phyloP scores from a whole-genome alignment of 2,888 invertebrate species.

The Eristalis intricaria region DNA sequence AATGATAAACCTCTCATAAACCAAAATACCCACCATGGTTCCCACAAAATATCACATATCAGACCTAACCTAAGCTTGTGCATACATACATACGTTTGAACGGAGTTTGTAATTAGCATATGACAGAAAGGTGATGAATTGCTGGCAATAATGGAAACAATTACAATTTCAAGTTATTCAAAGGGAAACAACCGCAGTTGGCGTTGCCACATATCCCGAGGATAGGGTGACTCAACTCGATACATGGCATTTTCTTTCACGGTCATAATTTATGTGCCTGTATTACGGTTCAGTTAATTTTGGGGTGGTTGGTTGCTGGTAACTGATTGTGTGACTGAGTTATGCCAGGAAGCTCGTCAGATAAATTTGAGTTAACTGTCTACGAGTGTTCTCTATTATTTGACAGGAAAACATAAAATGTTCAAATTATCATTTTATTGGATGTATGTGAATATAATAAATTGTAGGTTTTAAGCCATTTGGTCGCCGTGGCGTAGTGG shows the following conservation, averaged over 20 bases:
- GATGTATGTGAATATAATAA: background rate
- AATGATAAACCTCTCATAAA: background rate
- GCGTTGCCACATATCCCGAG: background rate
- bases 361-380: slow-evolving; percentile 34
- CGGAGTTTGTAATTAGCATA: slow-evolving; percentile 60
- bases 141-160: slow-evolving; percentile 66
- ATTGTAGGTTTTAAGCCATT: no score
- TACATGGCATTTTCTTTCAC: slow-evolving; percentile 27
- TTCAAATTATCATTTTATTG: background rate
- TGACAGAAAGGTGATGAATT: slow-evolving; percentile 72
- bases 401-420: background rate
- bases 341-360: slow-evolving; percentile 20
- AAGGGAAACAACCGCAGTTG: slow-evolving; percentile 17
- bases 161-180: slow-evolving; percentile 60
- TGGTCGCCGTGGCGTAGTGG: no score
- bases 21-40: background rate
- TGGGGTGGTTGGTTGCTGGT: slow-evolving; percentile 49
- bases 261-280: slow-evolving; percentile 53
- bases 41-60: background rate
- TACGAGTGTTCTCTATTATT: background rate
- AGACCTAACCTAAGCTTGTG: background rate
- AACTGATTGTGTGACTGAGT: slow-evolving; percentile 37
- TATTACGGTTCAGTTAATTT: slow-evolving; percentile 58
- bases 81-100: background rate
- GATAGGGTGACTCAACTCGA: slow-evolving; percentile 35